A percentile compares a stretch with the other conserved stretches of the same genome.
Conservation (phyloP, 2,113 vertebrate genomes). For the Pagrus major region DNA sequence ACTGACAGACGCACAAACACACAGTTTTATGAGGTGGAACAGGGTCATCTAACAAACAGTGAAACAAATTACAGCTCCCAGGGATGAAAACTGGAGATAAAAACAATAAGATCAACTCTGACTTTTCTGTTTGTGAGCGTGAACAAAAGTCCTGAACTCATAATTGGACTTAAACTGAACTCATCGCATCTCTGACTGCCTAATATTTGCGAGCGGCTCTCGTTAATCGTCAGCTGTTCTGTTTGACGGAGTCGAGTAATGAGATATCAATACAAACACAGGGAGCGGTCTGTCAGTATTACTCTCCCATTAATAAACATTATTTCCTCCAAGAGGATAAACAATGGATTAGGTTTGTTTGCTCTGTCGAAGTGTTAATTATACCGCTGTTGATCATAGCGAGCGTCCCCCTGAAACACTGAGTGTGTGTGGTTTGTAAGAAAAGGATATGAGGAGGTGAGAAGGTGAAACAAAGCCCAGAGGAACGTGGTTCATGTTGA, state of each 20-base stretch:
- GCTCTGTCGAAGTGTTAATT: conserved; percentile 34
- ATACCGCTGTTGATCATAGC: conserved; percentile 33
- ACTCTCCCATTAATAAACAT: conserved; percentile 38
- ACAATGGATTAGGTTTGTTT: conserved; percentile 60
- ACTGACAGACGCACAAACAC: conserved; percentile 6
- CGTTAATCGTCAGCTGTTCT: conserved; percentile 13
- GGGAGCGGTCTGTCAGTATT: background rate
- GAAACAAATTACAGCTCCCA: background rate
- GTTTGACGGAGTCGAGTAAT: conserved; percentile 39
- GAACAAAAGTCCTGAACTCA: background rate
- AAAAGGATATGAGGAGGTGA: conserved; percentile 5
- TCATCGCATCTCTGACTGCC: background rate
- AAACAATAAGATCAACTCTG: background rate
- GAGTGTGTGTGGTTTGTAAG: background rate
- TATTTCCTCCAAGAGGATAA: conserved; percentile 34
- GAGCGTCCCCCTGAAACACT: background rate
- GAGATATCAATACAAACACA: conserved; percentile 37
- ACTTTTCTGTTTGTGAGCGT: background rate
- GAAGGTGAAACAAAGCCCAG: conserved; percentile 1
- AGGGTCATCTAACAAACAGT: conserved; percentile 5
- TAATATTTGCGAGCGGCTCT: background rate
- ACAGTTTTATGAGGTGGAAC: conserved; percentile 19
- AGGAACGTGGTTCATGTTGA: background rate
- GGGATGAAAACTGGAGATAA: background rate
- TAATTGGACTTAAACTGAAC: conserved; percentile 10